A percentile compares a stretch with the other conserved stretches of the same genome.
Conservation (phyloP, 2,888 invertebrate genomes). For the Herminia tarsipennalis region DNA sequence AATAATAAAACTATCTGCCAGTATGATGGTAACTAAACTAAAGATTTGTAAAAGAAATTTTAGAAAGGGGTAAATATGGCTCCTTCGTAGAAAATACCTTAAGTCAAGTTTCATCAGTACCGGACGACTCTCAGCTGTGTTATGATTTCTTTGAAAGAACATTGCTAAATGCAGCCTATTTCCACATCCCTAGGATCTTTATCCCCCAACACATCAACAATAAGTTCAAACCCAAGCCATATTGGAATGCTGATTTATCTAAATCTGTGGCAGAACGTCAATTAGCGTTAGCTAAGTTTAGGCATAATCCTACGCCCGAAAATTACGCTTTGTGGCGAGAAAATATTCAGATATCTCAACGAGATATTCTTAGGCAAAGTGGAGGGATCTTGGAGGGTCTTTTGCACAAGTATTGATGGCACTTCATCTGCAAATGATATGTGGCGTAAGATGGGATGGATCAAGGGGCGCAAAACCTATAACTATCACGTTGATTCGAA, state of each 20-base stretch:
- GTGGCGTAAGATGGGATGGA: conserved; percentile 3
- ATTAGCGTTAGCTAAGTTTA: not conserved
- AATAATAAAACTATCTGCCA: conserved; percentile 1
- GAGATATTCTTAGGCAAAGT: no score
- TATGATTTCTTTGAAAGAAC: not conserved
- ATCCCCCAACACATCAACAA: not conserved
- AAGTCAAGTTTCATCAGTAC: not conserved
- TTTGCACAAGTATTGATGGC: not conserved
- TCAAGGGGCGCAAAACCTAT: conserved; percentile 1
- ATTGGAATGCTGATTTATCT: no score
- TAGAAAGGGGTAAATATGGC: no score
- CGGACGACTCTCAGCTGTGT: not conserved
- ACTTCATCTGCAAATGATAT: not conserved
- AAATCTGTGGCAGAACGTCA: not conserved
- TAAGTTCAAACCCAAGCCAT: conserved; percentile 1
- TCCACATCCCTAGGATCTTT: not conserved
- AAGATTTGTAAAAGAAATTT: no score
- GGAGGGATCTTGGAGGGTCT: not conserved
- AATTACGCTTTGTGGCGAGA: not conserved
- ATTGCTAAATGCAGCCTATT: not conserved
- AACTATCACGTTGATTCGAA: no score
- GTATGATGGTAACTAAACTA: no score
- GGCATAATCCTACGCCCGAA: not conserved
- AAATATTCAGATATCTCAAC: not conserved
- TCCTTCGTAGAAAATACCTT: not conserved